A percentile compares a stretch with the other conserved stretches of the same genome.
Evolutionary conservation across 2,113 vertebrate genomes (phyloP).

Genomic region (Paratilapia polleni): DNA sequence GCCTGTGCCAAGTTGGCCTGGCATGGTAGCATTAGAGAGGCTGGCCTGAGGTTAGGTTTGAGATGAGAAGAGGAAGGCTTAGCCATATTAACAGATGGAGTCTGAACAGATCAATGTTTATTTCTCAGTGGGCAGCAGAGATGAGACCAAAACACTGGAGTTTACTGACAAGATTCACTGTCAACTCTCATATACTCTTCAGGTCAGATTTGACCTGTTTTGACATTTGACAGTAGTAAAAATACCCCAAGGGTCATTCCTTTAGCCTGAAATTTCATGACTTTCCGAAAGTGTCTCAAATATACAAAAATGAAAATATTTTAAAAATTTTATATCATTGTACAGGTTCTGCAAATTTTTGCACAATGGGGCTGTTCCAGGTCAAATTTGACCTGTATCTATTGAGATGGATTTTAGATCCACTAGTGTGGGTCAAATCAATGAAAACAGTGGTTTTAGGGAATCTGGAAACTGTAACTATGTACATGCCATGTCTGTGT

Average conservation of each 20-base stretch:
- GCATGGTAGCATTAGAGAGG: not conserved
- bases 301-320: not conserved
- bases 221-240: too few relatives aligned
- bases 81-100: slow-evolving; percentile 2
- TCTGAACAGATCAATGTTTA: slow-evolving; percentile 4
- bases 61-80: not conserved
- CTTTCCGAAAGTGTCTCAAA: too few relatives aligned
- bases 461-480: not conserved
- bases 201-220: too few relatives aligned
- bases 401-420: not conserved
- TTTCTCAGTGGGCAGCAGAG: not conserved
- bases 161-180: not conserved
- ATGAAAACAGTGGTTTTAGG: not conserved
- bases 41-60: slow-evolving; percentile 12
- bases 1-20: slow-evolving; percentile 21
- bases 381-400: not conserved
- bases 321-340: not conserved
- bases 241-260: too few relatives aligned
- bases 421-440: not conserved
- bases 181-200: not conserved
- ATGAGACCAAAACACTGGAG: not conserved
- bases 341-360: not conserved
- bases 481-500: not conserved
- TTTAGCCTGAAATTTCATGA: too few relatives aligned
- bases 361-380: not conserved